Evolutionary conservation across 2,113 vertebrate genomes (phyloP).

Genomic region (Python bivittatus): DNA sequence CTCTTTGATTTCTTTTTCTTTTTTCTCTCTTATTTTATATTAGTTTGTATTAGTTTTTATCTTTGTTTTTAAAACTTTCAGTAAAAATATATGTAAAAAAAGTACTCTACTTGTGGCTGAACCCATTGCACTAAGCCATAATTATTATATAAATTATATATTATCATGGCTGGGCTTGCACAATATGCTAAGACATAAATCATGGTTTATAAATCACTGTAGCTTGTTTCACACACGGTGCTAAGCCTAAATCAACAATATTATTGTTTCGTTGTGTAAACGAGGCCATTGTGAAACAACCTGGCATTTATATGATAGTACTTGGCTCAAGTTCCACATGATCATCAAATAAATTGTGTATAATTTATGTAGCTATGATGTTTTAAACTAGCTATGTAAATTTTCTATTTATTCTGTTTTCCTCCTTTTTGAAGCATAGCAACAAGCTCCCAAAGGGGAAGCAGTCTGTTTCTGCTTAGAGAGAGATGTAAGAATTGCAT

Average conservation of each 20-base stretch:
- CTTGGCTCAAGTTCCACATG: constrained; percentile 17
- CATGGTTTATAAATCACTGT: neutral
- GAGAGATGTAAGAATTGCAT: constrained; percentile 11
- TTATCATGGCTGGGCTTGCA: neutral
- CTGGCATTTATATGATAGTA: neutral
- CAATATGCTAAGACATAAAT: neutral
- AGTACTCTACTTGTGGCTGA: neutral
- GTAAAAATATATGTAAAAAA: neutral
- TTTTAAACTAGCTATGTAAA: constrained; percentile 5
- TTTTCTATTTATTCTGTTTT: constrained; percentile 6
- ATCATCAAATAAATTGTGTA: neutral
- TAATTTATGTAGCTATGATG: neutral
- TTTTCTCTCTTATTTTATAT: neutral
- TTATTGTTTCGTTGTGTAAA: neutral
- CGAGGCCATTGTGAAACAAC: neutral
- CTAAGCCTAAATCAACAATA: neutral
- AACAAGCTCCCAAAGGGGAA: constrained; percentile 20
- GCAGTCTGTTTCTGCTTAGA: constrained; percentile 14
- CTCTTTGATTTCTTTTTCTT: neutral
- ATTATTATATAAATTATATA: neutral
- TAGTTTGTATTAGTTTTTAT: neutral
- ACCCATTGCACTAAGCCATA: neutral
- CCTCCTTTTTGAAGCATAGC: constrained; percentile 7
- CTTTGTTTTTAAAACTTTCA: neutral
- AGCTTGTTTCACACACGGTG: neutral